A percentile compares a stretch with the other conserved stretches of the same genome.
Evolutionary conservation across 2,888 invertebrate genomes (phyloP).

Genomic region (Spicauda simplicius): DNA sequence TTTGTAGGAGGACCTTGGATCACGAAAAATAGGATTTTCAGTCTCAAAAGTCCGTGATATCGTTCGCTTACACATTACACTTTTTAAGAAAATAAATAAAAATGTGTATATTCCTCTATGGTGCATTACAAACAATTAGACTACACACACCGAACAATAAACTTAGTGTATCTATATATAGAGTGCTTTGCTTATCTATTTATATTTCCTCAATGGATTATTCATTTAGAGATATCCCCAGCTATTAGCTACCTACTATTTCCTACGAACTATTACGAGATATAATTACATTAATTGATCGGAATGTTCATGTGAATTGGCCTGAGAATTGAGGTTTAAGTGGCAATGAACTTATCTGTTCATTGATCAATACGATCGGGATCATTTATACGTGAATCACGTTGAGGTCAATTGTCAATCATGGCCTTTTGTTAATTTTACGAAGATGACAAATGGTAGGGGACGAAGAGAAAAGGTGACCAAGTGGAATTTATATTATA

Average conservation of each 20-base stretch:
- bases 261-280: not conserved
- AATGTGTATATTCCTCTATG: too few relatives aligned
- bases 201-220: conserved; percentile 1
- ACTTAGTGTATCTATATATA: not conserved
- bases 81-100: not conserved
- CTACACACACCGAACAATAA: not conserved
- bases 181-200: not conserved
- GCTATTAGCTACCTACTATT: conserved; percentile 1
- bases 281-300: conserved; percentile 18
- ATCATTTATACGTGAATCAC: conserved; percentile 60
- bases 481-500: not conserved
- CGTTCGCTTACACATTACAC: too few relatives aligned
- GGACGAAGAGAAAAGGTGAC: not conserved
- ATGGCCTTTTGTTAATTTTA: conserved; percentile 39
- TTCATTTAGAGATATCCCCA: not conserved
- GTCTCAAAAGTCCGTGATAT: too few relatives aligned
- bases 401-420: conserved; percentile 54
- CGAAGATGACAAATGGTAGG: conserved; percentile 15
- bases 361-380: conserved; percentile 42
- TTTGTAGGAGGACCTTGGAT: too few relatives aligned
- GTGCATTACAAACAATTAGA: not conserved
- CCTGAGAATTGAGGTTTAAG: conserved; percentile 43
- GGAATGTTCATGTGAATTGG: conserved; percentile 20
- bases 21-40: too few relatives aligned
- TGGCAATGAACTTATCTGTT: conserved; percentile 61